These are phyloP conservation scores for Polypedilum pembai DNA, from an alignment of 1,140 invertebrate species.

Conservation along the genomic window DNA sequence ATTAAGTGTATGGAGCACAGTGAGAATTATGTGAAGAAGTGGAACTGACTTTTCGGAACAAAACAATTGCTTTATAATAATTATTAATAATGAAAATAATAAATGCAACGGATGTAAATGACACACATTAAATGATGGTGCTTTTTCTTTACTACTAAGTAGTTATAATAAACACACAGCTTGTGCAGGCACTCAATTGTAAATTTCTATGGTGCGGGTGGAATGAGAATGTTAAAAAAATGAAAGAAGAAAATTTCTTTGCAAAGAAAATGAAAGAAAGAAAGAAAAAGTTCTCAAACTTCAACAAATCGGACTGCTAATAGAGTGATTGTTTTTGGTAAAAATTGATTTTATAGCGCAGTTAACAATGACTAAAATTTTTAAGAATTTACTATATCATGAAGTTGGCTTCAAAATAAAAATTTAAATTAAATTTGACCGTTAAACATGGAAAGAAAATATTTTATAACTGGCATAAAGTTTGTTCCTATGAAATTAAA, in stretches of 20 bases:
- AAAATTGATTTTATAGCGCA: too few relatives aligned
- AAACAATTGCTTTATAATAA: slow-evolving; percentile 27
- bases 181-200: background rate
- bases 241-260: background rate
- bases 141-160: background rate
- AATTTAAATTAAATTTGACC: too few relatives aligned
- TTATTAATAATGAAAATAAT: slow-evolving; percentile 25
- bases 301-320: too few relatives aligned
- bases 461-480: too few relatives aligned
- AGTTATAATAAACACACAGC: slow-evolving; percentile 22
- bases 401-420: too few relatives aligned
- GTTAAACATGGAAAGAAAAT: too few relatives aligned
- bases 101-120: slow-evolving; percentile 25
- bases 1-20: background rate
- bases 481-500: too few relatives aligned
- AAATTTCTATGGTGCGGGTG: background rate
- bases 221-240: too few relatives aligned
- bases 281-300: background rate
- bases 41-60: slow-evolving; percentile 1
- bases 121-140: slow-evolving; percentile 27
- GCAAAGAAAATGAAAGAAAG: background rate
- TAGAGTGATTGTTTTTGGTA: too few relatives aligned
- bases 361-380: too few relatives aligned
- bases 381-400: too few relatives aligned
- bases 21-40: background rate